Evolutionary conservation across 1,140 invertebrate genomes (phyloP), one percentile per base, ranked within the genome.

Genomic region (Zaprionus africanus): DNA sequence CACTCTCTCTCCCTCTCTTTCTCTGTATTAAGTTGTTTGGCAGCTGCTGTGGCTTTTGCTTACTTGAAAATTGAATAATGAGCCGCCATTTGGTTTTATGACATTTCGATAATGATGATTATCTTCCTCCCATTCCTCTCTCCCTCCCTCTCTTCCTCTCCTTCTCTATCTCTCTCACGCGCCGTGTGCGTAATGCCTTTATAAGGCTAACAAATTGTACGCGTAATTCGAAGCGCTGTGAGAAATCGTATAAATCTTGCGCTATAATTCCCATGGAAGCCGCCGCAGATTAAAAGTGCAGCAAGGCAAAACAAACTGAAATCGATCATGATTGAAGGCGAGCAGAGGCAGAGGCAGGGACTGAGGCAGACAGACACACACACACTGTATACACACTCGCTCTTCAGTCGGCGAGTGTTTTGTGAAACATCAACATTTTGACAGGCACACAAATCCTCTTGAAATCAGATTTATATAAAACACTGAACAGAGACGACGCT

Each of bases 101-200:
- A 90, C 85, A 90, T 90, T 87, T 90, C 85, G 85, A 85, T 90
- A 90, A 90, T 90, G 85, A 90, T 90, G 86, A 85, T 90, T 90
- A 70, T 85, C 82, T 22, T 17, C 6, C 26, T 34, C n/a, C 4
- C n/a, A 26, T 53, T 19, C 17, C 17, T 4, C 41, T 5, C 24
- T 46, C 4, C n/a, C 41, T 53, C 28, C 17, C 17, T 4, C 41
- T 5, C 24, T 46, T 7, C n/a, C 17, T 26, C 38, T 51, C 38
- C n/a, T 12, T 17, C 22, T 46, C 7, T 41, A 2, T 59, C 24
- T 49, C 26, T 49, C 19, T 34, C 31, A 34, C 9, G 31, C 31
- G 9, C 31, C 79, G 61, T 67, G 70, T 72, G 80, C 74, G 38
- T 76, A 82, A 51, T 77, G 76, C 82, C 79, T 90, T 79, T 87